Evolutionary conservation across 92 coral and sea anemone genomes (phyloP).

Genomic region (Epizoanthus scotinus): DNA sequence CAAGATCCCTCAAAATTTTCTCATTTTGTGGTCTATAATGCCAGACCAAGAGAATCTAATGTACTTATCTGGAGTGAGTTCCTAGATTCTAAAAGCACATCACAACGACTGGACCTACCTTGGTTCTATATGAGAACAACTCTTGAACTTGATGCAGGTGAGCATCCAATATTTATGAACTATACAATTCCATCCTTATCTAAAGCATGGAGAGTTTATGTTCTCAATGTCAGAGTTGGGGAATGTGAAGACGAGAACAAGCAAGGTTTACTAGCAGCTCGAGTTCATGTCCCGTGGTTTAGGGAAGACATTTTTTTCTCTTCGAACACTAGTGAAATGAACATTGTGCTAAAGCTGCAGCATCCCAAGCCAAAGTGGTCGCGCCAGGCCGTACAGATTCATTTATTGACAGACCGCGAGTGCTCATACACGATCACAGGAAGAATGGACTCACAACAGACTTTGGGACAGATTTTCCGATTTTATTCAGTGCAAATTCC

Average conservation of each 20-base stretch:
- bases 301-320: conserved; percentile 74
- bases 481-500: conserved; percentile 80
- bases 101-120: conserved; percentile 61
- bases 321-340: conserved; percentile 57
- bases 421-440: conserved; percentile 77
- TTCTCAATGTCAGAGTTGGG: conserved; percentile 53
- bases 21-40: conserved; percentile 66
- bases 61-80: conserved; percentile 64
- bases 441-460: conserved; percentile 68
- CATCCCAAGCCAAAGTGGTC: conserved; percentile 82
- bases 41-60: conserved; percentile 39
- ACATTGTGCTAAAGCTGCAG: conserved; percentile 70
- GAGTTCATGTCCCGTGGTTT: conserved; percentile 93
- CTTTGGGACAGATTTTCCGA: conserved; percentile 83
- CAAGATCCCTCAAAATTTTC: conserved; percentile 52
- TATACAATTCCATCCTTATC: conserved; percentile 69
- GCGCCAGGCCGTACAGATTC: conserved; percentile 67
- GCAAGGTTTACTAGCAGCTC: conserved; percentile 55
- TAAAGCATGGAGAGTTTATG: conserved; percentile 88
- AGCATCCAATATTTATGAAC: conserved; percentile 66
- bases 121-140: conserved; percentile 62
- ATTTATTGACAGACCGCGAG: conserved; percentile 78
- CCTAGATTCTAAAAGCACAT: conserved; percentile 48
- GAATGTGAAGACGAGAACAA: conserved; percentile 63
- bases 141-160: conserved; percentile 59